phyloP scores from a whole-genome alignment of 92 coral and sea anemone genomes.

The Zoanthus gigantus region DNA sequence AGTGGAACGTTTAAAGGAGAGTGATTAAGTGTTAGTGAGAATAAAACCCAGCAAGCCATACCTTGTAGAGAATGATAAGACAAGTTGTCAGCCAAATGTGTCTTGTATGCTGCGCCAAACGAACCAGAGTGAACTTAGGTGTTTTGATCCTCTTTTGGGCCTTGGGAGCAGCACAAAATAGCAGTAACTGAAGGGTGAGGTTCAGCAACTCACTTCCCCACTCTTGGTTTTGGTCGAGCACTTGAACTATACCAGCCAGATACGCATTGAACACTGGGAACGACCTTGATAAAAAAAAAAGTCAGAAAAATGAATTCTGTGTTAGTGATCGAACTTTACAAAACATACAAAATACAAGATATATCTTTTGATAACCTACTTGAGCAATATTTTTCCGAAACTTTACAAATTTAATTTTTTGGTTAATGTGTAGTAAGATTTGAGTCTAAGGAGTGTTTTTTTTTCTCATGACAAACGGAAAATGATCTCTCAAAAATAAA shows the following conservation, averaged over 20 bases:
- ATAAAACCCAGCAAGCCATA: slow-evolving; percentile 3
- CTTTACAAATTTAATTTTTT: no score
- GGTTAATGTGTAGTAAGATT: no score
- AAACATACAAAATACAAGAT: no score
- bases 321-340: no score
- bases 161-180: slow-evolving; percentile 98
- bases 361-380: no score
- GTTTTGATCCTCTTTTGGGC: slow-evolving; percentile 84
- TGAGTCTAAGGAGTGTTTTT: no score
- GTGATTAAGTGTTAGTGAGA: no score
- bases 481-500: no score
- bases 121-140: slow-evolving; percentile 86
- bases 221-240: slow-evolving; percentile 92
- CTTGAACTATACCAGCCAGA: slow-evolving; percentile 95
- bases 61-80: slow-evolving; percentile 94
- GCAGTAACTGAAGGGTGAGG: slow-evolving; percentile 88
- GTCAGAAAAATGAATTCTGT: no score
- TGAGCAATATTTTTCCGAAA: no score
- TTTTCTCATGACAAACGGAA: no score
- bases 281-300: slow-evolving; percentile 55
- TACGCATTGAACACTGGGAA: slow-evolving; percentile 98
- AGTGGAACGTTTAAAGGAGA: no score
- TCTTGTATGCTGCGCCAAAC: slow-evolving; percentile 82
- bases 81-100: slow-evolving; percentile 93
- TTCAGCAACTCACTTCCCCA: slow-evolving; percentile 96